phyloP scores from a whole-genome alignment of 1,140 invertebrate genomes.

The Apis laboriosa region DNA sequence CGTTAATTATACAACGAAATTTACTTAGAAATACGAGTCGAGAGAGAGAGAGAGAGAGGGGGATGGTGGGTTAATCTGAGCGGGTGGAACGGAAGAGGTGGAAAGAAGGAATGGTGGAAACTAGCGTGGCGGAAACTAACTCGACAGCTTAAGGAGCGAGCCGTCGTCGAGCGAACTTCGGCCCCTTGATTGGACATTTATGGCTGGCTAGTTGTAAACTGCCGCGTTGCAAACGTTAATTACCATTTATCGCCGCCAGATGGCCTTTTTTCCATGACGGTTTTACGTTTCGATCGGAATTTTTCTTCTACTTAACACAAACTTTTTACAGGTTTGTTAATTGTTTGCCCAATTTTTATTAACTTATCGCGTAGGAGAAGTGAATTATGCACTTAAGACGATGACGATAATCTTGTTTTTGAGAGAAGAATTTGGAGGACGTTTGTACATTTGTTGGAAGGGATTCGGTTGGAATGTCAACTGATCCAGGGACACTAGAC shows the following conservation, averaged over 20 bases:
- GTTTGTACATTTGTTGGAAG: no score
- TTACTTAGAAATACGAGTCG: conserved; percentile 39
- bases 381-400: no score
- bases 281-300: no score
- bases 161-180: conserved; percentile 47
- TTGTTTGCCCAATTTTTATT: no score
- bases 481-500: no score
- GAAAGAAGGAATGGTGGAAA: conserved; percentile 54
- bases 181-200: conserved; percentile 66
- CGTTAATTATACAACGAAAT: conserved; percentile 45
- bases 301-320: no score
- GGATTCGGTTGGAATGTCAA: no score
- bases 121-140: conserved; percentile 58
- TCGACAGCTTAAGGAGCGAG: conserved; percentile 52
- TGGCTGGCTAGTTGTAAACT: conserved; percentile 51
- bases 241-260: conserved; percentile 53
- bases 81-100: background rate
- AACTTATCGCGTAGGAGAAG: no score
- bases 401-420: no score
- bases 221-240: conserved; percentile 61
- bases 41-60: background rate
- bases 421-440: no score
- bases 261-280: background rate
- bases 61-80: no score
- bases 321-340: no score